These are phyloP conservation scores for Lacerta bilineata DNA, from an alignment of 2,797 vertebrate species.

Conservation along the genomic window DNA sequence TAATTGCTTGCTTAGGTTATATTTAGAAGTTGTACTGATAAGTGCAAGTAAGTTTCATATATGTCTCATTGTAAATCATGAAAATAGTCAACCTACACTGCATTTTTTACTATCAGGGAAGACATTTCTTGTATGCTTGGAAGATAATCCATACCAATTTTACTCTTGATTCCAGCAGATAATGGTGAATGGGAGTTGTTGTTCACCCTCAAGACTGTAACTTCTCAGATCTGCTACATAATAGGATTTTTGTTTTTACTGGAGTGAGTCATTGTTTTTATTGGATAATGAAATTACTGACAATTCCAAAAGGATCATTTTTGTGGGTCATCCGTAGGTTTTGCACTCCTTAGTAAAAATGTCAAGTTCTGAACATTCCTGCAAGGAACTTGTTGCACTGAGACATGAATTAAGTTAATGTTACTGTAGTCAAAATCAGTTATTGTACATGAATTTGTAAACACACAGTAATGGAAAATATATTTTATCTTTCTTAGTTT, in stretches of 20 bases:
- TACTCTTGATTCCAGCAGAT: conserved; percentile 25
- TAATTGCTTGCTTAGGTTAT: not conserved
- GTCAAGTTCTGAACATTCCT: conserved; percentile 60
- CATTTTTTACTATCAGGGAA: conserved; percentile 27
- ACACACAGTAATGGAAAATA: conserved; percentile 48
- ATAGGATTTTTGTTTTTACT: conserved; percentile 51
- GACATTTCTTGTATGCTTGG: conserved; percentile 24
- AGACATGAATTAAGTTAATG: conserved; percentile 52
- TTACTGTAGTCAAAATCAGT: conserved; percentile 47
- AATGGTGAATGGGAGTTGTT: conserved; percentile 36
- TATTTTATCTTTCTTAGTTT: conserved; percentile 56
- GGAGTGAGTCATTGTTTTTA: conserved; percentile 55
- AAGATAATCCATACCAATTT: conserved; percentile 45
- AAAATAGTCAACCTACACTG: conserved; percentile 9
- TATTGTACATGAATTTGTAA: conserved; percentile 38
- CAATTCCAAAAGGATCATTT: conserved; percentile 57
- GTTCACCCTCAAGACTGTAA: conserved; percentile 14
- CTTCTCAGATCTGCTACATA: conserved; percentile 46
- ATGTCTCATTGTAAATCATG: conserved; percentile 11
- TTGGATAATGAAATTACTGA: conserved; percentile 64
- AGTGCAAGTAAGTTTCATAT: not conserved
- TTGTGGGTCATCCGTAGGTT: conserved; percentile 57
- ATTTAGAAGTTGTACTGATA: conserved; percentile 14
- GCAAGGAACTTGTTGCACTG: conserved; percentile 51
- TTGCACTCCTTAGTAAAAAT: conserved; percentile 49